Evolutionary conservation across 2,113 vertebrate genomes (phyloP).

Genomic region (Atlantisia rogersi): DNA sequence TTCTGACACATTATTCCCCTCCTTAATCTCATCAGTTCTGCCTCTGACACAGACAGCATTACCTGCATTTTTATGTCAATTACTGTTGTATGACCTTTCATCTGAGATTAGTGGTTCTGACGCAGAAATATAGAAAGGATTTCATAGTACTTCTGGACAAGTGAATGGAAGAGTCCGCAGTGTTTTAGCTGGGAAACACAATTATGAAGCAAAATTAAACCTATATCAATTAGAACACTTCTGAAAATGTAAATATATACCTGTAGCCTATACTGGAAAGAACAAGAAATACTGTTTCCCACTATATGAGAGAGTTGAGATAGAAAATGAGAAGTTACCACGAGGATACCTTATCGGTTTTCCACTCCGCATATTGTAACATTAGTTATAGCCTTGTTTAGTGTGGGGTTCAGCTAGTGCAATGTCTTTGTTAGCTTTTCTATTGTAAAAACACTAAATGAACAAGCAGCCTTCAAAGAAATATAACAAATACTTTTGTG

Average conservation of each 20-base stretch:
- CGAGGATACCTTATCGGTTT: not conserved
- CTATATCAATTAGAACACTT: not conserved
- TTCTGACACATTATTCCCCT: not conserved
- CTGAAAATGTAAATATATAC: not conserved
- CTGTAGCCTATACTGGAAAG: not conserved
- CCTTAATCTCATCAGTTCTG: slow-evolving; percentile 5
- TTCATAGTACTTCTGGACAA: not conserved
- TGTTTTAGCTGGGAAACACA: not conserved
- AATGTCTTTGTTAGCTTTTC: not conserved
- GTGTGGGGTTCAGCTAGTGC: not conserved
- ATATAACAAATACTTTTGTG: not conserved
- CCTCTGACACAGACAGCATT: not conserved
- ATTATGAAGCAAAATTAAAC: not conserved
- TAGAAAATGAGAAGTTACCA: not conserved
- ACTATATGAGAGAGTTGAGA: not conserved
- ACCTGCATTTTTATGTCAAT: not conserved
- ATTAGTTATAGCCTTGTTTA: not conserved
- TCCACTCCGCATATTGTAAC: not conserved
- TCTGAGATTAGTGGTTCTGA: not conserved
- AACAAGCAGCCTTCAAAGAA: not conserved
- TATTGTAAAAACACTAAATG: not conserved
- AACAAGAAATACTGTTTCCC: not conserved
- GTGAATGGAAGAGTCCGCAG: not conserved
- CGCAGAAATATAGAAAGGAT: not conserved
- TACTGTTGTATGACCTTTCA: not conserved